Evolutionary conservation across 2,888 invertebrate species (phyloP).

Genomic region (Tineola bisselliella): DNA sequence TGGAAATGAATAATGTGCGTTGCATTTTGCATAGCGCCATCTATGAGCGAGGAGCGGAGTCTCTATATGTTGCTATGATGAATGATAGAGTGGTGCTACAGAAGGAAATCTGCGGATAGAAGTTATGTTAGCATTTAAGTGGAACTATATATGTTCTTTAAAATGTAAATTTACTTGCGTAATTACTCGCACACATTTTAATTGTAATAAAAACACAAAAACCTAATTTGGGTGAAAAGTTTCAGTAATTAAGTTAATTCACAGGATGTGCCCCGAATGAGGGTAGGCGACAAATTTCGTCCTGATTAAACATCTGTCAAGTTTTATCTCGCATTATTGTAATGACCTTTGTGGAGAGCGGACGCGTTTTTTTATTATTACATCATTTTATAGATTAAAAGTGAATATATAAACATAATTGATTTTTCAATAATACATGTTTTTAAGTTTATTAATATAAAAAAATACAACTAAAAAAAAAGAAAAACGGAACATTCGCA

Average conservation of each 20-base stretch:
- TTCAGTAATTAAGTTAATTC: conserved; percentile 10
- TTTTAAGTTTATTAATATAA: too few species aligned
- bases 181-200: neutral
- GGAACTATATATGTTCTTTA: neutral
- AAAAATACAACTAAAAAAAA: too few species aligned
- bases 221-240: neutral
- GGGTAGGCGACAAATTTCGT: conserved; percentile 32
- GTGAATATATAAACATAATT: neutral
- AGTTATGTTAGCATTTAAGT: too few species aligned
- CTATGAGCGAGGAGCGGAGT: too few species aligned
- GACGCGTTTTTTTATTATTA: conserved; percentile 25
- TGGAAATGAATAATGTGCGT: too few species aligned
- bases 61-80: too few species aligned
- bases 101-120: too few species aligned
- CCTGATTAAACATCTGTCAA: conserved; percentile 26
- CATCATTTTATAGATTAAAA: conserved; percentile 20
- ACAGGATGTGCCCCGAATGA: neutral
- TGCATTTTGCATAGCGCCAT: too few species aligned
- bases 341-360: conserved; percentile 24
- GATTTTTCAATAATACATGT: too few species aligned
- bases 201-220: neutral
- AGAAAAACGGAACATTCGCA: too few species aligned
- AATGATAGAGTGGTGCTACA: too few species aligned
- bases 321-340: conserved; percentile 32
- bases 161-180: neutral